These are phyloP conservation scores for Polyommatus icarus DNA, from an alignment of 2,888 invertebrate species.

Conservation along the genomic window DNA sequence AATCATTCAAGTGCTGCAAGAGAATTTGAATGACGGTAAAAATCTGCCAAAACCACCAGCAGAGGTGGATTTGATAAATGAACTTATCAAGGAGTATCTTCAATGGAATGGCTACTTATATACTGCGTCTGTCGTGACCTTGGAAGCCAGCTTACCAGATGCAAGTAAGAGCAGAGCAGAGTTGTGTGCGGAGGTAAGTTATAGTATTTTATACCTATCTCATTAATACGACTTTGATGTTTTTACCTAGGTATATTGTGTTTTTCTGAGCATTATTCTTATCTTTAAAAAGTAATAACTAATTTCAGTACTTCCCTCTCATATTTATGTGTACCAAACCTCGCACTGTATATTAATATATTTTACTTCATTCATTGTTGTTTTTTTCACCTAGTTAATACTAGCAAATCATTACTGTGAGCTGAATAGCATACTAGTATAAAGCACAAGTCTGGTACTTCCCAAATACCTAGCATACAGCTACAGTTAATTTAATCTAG, in stretches of 20 bases:
- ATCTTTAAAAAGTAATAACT: no score
- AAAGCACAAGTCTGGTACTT: no score
- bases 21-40: slow-evolving; percentile 51
- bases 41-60: slow-evolving; percentile 53
- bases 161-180: slow-evolving; percentile 54
- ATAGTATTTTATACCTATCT: background rate
- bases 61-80: slow-evolving; percentile 80
- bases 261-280: no score
- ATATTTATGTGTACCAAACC: no score
- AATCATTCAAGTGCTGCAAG: slow-evolving; percentile 63
- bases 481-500: background rate
- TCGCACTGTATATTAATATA: no score
- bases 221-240: no score
- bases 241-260: no score
- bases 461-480: background rate
- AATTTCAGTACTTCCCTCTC: no score
- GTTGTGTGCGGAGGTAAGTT: slow-evolving; percentile 56
- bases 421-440: no score
- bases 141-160: slow-evolving; percentile 67
- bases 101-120: slow-evolving; percentile 87
- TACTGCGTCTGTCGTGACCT: slow-evolving; percentile 77
- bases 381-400: no score
- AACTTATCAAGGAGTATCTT: slow-evolving; percentile 84
- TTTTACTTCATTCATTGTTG: no score
- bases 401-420: no score